phyloP scores from a whole-genome alignment of 2,888 invertebrate genomes.

The Flabesymbios commensalis region DNA sequence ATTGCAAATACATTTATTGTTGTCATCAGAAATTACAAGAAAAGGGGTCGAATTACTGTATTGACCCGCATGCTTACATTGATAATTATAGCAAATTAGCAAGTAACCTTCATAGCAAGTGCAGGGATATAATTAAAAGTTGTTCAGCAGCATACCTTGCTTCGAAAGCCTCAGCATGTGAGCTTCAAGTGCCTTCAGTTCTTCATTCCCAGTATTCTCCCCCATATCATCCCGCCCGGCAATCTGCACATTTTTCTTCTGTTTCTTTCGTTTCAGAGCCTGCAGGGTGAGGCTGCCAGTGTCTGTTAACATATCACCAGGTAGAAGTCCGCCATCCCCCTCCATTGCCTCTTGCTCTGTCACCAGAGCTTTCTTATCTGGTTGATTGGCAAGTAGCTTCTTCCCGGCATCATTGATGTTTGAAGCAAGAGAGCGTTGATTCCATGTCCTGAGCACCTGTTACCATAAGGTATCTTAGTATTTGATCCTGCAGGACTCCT shows the following conservation, averaged over 20 bases:
- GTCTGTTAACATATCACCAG: slow-evolving; percentile 18
- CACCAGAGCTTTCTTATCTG: too few relatives aligned
- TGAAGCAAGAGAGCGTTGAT: slow-evolving; percentile 52
- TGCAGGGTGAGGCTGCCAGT: slow-evolving; percentile 33
- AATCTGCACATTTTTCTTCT: background rate
- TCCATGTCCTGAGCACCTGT: slow-evolving; percentile 55
- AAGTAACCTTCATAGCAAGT: background rate
- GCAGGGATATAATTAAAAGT: background rate
- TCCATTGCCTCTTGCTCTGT: background rate
- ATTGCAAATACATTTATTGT: too few relatives aligned
- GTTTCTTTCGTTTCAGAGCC: slow-evolving; percentile 43
- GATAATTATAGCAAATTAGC: too few relatives aligned
- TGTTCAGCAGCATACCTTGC: slow-evolving; percentile 42
- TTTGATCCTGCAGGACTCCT: background rate
- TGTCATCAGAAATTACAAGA: too few relatives aligned
- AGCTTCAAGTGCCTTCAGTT: slow-evolving; percentile 57
- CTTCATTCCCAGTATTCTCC: slow-evolving; percentile 49
- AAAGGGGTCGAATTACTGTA: too few relatives aligned
- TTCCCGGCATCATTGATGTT: slow-evolving; percentile 54
- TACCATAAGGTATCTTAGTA: background rate
- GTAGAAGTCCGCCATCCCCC: background rate
- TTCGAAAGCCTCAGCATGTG: slow-evolving; percentile 54
- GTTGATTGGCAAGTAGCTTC: slow-evolving; percentile 43
- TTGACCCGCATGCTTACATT: too few relatives aligned
- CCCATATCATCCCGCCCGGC: slow-evolving; percentile 19